Conservation (phyloP, 2,797 vertebrate genomes). For the Momotus momota region DNA sequence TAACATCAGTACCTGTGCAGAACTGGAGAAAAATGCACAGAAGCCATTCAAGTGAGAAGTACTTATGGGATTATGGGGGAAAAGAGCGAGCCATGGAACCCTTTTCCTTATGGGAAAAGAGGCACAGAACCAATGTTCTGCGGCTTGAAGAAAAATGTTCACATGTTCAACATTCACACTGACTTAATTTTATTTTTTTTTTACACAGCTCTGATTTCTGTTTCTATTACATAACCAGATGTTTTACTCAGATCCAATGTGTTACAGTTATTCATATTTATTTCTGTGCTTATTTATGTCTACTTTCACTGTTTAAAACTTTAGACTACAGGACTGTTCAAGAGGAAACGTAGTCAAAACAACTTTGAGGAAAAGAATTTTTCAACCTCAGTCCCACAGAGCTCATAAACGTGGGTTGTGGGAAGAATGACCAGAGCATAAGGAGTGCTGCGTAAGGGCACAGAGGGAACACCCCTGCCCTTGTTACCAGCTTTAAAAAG, state of each 20-base stretch:
- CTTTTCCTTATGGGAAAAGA: neutral
- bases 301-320: neutral
- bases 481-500: neutral
- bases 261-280: neutral
- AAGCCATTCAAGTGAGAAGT: neutral
- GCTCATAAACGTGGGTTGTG: neutral
- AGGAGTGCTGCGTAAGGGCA: neutral
- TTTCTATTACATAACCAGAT: neutral
- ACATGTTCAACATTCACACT: accelerated
- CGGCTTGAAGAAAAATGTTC: neutral
- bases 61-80: neutral
- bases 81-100: neutral
- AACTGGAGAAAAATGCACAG: neutral
- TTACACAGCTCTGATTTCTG: neutral
- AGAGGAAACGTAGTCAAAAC: neutral
- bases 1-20: neutral
- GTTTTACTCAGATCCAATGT: neutral
- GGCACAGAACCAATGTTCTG: neutral
- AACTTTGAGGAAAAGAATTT: neutral
- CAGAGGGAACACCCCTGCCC: neutral
- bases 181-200: neutral
- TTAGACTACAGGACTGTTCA: neutral
- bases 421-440: neutral
- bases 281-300: neutral
- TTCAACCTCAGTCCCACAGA: neutral